These are phyloP conservation scores for Atherinosoma microstoma DNA, from an alignment of 2,797 vertebrate species.

Conservation along the genomic window DNA sequence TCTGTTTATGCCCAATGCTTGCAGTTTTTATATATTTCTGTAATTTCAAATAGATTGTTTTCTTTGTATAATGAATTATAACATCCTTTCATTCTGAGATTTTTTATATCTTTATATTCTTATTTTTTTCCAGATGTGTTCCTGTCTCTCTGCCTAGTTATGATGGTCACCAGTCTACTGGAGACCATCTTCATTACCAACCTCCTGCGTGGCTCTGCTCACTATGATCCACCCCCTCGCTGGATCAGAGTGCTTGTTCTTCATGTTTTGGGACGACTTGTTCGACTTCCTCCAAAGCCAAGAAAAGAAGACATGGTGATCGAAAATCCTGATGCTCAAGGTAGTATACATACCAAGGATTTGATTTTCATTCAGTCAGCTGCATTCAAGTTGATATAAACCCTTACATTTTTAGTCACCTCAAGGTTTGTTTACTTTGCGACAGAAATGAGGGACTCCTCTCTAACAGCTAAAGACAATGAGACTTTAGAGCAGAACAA, in stretches of 20 bases:
- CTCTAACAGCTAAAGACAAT: background rate
- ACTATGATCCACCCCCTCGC: constrained; percentile 55
- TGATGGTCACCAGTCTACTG: constrained; percentile 83
- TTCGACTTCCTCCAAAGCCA: constrained; percentile 36
- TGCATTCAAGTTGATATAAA: background rate
- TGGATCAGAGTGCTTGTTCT: constrained; percentile 75
- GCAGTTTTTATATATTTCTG: too few relatives aligned
- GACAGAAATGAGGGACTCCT: background rate
- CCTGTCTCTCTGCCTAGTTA: constrained; percentile 80
- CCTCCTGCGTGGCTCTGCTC: constrained; percentile 59
- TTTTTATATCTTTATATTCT: background rate
- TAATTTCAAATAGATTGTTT: too few relatives aligned
- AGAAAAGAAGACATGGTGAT: constrained; percentile 18
- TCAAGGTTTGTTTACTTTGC: background rate
- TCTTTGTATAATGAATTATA: background rate
- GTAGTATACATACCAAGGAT: constrained; percentile 7
- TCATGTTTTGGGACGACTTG: constrained; percentile 55
- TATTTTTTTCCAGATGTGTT: constrained; percentile 69
- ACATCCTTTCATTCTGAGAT: background rate
- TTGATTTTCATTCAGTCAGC: background rate
- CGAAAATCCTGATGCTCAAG: constrained; percentile 22
- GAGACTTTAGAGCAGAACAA: constrained; percentile 14
- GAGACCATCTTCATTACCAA: constrained; percentile 80
- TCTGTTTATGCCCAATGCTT: too few relatives aligned
- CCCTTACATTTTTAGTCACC: background rate